Conservation (phyloP, 2,113 vertebrate genomes). For the Bettongia penicillata region DNA sequence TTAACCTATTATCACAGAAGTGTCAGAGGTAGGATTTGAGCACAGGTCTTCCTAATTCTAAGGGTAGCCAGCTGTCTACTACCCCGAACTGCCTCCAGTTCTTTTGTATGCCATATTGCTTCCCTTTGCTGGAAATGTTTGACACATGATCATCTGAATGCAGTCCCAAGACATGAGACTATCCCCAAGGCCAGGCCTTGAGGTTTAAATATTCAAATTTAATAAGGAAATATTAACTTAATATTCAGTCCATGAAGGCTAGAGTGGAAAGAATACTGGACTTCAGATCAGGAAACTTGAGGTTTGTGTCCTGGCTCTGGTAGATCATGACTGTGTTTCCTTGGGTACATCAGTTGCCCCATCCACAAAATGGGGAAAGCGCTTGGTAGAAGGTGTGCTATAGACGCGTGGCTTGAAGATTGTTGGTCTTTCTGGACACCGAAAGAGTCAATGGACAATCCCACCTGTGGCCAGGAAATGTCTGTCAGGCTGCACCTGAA, state of each 20-base stretch:
- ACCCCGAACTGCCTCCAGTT: background rate
- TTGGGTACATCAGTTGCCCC: background rate
- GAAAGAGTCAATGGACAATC: constrained; percentile 18
- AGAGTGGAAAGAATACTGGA: background rate
- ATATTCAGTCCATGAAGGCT: background rate
- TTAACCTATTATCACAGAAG: background rate
- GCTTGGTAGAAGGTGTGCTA: background rate
- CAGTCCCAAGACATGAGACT: background rate
- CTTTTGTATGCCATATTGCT: background rate
- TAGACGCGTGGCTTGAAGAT: background rate
- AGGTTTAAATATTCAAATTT: constrained; percentile 15
- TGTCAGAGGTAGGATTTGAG: background rate
- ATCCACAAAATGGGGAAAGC: background rate
- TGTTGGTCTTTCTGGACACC: background rate
- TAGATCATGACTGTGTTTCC: background rate
- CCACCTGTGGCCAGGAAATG: constrained; percentile 50
- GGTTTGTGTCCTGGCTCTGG: background rate
- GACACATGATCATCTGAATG: background rate
- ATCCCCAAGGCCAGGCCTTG: constrained; percentile 24
- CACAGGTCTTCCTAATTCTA: background rate
- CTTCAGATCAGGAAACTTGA: background rate
- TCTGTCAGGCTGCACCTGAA: constrained; percentile 69
- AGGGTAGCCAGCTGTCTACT: background rate
- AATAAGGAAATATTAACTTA: background rate
- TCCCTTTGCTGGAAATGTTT: background rate